These are phyloP conservation scores for Platynereis dumerilii DNA, from an alignment of 2,888 invertebrate species.

Conservation along the genomic window DNA sequence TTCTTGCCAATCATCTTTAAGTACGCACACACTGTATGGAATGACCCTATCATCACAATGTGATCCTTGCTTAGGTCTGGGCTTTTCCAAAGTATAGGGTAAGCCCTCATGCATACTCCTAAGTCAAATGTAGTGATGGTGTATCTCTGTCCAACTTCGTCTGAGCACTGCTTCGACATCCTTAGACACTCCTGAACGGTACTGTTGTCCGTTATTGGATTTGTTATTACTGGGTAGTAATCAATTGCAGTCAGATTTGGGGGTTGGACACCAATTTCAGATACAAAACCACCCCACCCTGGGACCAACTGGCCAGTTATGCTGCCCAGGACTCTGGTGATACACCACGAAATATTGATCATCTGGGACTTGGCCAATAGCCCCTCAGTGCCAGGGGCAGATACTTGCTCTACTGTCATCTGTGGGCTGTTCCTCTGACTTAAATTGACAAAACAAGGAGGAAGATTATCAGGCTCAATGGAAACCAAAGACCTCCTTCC, in stretches of 20 bases:
- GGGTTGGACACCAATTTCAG: conserved; percentile 32
- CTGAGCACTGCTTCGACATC: conserved; percentile 16
- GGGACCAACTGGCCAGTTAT: conserved; percentile 17
- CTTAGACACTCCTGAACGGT: conserved; percentile 19
- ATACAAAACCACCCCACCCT: conserved; percentile 37
- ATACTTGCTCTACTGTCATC: too few species aligned
- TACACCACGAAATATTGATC: too few species aligned
- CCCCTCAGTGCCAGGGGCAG: too few species aligned
- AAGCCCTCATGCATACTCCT: conserved; percentile 39
- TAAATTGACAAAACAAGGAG: too few species aligned
- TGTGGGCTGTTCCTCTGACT: too few species aligned
- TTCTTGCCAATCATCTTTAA: conserved; percentile 32
- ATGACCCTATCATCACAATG: conserved; percentile 27
- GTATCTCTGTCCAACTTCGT: conserved; percentile 33
- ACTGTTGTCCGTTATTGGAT: conserved; percentile 27
- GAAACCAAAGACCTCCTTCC: too few species aligned
- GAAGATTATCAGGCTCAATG: too few species aligned
- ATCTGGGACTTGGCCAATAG: too few species aligned
- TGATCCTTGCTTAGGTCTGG: conserved; percentile 3
- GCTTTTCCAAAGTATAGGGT: conserved; percentile 33
- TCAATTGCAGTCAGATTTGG: conserved; percentile 31
- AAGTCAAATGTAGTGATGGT: conserved; percentile 40
- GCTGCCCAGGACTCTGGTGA: not conserved
- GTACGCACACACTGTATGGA: conserved; percentile 28
- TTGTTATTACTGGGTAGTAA: conserved; percentile 23